phyloP scores from a whole-genome alignment of 2,113 vertebrate species.

The Cottus gobio region DNA sequence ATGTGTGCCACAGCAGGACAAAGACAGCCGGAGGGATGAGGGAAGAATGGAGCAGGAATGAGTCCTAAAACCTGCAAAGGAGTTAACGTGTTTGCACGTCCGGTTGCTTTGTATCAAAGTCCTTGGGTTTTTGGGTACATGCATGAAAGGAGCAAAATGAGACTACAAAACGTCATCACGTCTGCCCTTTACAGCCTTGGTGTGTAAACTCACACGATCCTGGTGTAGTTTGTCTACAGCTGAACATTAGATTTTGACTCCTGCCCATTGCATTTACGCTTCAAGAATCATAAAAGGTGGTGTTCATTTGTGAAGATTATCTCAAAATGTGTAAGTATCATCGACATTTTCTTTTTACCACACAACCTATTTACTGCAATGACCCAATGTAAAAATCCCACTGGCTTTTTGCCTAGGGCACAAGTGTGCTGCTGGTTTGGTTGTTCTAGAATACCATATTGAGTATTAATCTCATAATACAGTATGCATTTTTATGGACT shows the following conservation, averaged over 20 bases:
- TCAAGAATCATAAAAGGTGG: neutral
- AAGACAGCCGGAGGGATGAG: conserved; percentile 13
- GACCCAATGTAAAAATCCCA: neutral
- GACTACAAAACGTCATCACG: neutral
- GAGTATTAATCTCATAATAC: neutral
- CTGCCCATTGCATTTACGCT: neutral
- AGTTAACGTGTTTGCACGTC: neutral
- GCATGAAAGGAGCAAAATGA: neutral
- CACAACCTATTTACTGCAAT: neutral
- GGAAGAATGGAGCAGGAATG: neutral
- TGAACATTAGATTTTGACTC: neutral
- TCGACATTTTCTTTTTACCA: neutral
- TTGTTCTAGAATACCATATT: neutral
- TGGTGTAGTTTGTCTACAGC: neutral
- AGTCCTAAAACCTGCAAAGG: neutral
- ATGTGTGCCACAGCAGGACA: conserved; percentile 18
- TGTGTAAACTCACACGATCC: neutral
- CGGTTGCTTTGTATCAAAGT: neutral
- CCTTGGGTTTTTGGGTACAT: neutral
- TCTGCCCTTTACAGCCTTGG: too few relatives aligned
- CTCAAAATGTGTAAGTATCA: neutral
- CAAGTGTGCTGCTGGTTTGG: neutral
- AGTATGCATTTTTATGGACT: neutral
- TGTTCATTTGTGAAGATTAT: neutral
- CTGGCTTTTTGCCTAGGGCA: neutral